These are phyloP conservation scores for Coregonus sp. DNA, from an alignment of 2,797 vertebrate species.

Conservation along the genomic window DNA sequence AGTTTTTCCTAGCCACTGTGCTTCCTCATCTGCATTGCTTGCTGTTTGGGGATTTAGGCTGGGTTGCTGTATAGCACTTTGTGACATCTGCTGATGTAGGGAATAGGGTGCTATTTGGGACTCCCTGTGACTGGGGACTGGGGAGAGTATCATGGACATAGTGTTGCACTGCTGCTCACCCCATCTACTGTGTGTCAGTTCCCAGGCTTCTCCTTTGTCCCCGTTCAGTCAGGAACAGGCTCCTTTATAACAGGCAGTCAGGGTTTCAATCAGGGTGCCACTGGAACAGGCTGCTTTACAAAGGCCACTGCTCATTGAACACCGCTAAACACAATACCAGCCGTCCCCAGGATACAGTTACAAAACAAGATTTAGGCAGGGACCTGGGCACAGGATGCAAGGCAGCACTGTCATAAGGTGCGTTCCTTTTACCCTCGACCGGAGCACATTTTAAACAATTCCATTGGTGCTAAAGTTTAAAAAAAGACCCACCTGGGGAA, in stretches of 20 bases:
- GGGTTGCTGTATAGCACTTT: no score
- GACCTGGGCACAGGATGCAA: neutral
- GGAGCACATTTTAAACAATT: neutral
- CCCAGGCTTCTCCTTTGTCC: slow-evolving; percentile 69
- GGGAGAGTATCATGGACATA: slow-evolving; percentile 53
- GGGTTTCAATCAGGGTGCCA: slow-evolving; percentile 34
- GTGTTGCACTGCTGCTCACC: no score
- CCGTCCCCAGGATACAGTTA: slow-evolving; percentile 24
- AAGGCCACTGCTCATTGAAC: slow-evolving; percentile 32
- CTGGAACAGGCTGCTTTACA: slow-evolving; percentile 45
- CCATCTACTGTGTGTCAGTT: slow-evolving; percentile 56
- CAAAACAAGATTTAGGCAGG: slow-evolving; percentile 9
- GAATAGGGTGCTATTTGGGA: slow-evolving; percentile 40
- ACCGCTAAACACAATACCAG: slow-evolving; percentile 38
- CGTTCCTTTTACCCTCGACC: neutral
- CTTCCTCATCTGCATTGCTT: no score
- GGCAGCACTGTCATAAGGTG: neutral
- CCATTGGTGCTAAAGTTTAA: neutral
- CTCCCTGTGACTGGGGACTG: slow-evolving; percentile 40
- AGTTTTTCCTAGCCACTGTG: no score
- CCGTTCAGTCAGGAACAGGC: slow-evolving; percentile 24
- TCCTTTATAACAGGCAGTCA: neutral
- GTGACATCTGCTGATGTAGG: neutral
- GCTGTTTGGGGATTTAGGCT: no score
- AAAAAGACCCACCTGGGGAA: neutral